Conservation (phyloP, 2,888 invertebrate genomes). For the Cheilosia vulpina region DNA sequence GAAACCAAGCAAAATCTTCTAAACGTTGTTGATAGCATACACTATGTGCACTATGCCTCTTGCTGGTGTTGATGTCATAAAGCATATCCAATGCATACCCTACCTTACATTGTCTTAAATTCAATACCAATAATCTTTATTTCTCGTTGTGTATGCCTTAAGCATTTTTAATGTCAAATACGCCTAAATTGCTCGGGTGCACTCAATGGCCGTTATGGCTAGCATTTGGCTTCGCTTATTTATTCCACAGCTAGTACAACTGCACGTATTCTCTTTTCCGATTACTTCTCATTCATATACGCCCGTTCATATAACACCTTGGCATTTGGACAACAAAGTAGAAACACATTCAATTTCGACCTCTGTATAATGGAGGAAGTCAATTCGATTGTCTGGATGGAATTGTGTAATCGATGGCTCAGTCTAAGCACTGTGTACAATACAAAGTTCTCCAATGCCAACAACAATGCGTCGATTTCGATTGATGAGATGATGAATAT, state of each 20-base stretch:
- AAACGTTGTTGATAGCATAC: too few relatives aligned
- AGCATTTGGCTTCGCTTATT: slow-evolving; percentile 8
- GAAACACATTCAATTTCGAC: slow-evolving; percentile 7
- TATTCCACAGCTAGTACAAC: slow-evolving; percentile 27
- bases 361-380: slow-evolving; percentile 34
- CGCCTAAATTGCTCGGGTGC: slow-evolving; percentile 50
- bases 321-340: slow-evolving; percentile 42
- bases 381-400: slow-evolving; percentile 20
- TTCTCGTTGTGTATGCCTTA: slow-evolving; percentile 33
- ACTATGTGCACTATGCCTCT: too few relatives aligned
- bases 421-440: not conserved
- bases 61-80: too few relatives aligned
- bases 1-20: too few relatives aligned
- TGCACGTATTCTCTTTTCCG: slow-evolving; percentile 28
- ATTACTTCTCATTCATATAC: slow-evolving; percentile 12
- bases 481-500: slow-evolving; percentile 25
- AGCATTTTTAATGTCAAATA: slow-evolving; percentile 57
- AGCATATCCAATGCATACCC: not conserved
- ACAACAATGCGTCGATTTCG: slow-evolving; percentile 15
- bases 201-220: slow-evolving; percentile 13
- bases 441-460: slow-evolving; percentile 5
- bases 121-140: slow-evolving; percentile 35
- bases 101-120: slow-evolving; percentile 9
- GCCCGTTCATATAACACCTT: slow-evolving; percentile 30
- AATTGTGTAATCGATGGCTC: slow-evolving; percentile 36